These are phyloP conservation scores for Luscinia luscinia DNA, from an alignment of 2,797 vertebrate genomes.

Conservation along the genomic window DNA sequence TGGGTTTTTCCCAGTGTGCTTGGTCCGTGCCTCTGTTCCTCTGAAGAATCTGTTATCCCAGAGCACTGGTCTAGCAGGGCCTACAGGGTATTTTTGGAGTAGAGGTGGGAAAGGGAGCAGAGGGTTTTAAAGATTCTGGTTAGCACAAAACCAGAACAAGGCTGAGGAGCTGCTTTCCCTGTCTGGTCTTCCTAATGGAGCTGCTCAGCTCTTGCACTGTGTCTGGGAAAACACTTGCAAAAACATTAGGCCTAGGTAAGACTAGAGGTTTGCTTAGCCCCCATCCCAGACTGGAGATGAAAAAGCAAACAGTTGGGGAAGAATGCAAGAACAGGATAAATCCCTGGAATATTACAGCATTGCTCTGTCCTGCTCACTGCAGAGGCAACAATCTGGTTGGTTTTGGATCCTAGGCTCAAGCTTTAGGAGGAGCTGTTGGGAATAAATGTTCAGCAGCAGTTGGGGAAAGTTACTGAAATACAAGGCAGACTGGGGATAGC, in stretches of 20 bases:
- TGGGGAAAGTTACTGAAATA: not conserved
- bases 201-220: not conserved
- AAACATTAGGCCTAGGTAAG: not conserved
- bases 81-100: not conserved
- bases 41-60: not conserved
- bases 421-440: not conserved
- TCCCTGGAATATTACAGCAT: not conserved
- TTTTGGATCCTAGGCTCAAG: not conserved
- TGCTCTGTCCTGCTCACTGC: not conserved
- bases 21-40: not conserved
- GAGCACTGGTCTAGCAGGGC: not conserved
- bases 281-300: not conserved
- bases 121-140: not conserved
- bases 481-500: not conserved
- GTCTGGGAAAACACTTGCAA: not conserved
- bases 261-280: not conserved
- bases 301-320: not conserved
- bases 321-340: not conserved
- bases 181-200: not conserved
- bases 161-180: not conserved
- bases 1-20: not conserved
- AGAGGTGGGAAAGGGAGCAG: not conserved
- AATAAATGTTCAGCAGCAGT: not conserved
- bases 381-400: not conserved
- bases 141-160: not conserved